phyloP scores from a whole-genome alignment of 2,888 invertebrate species.

The Dilophus febrilis region DNA sequence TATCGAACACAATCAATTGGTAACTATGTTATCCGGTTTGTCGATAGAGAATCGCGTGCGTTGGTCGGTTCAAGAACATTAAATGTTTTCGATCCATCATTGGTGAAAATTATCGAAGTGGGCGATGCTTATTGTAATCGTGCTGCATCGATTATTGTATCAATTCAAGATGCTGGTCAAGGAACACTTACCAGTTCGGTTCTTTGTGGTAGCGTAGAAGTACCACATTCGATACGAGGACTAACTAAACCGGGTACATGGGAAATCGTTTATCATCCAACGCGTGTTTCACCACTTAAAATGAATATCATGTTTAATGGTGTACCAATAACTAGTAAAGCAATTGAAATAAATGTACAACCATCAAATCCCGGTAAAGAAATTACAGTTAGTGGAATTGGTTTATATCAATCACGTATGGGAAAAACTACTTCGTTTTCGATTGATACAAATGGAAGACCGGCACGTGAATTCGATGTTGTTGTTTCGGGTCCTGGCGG shows the following conservation, averaged over 20 bases:
- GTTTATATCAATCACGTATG: constrained; percentile 70
- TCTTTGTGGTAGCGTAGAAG: constrained; percentile 62
- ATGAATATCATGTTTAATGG: constrained; percentile 76
- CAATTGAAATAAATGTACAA: constrained; percentile 37
- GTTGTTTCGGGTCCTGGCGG: constrained; percentile 70
- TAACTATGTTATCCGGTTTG: constrained; percentile 49
- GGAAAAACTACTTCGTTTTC: constrained; percentile 72
- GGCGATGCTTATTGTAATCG: constrained; percentile 65
- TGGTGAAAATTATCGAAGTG: constrained; percentile 53
- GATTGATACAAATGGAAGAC: constrained; percentile 71
- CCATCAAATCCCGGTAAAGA: constrained; percentile 54
- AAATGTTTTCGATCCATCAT: constrained; percentile 63
- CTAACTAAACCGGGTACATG: constrained; percentile 52
- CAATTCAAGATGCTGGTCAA: constrained; percentile 64
- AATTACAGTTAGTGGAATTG: constrained; percentile 54
- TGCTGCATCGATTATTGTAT: constrained; percentile 63
- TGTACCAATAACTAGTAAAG: constrained; percentile 43
- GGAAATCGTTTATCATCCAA: constrained; percentile 77
- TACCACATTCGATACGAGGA: constrained; percentile 65
- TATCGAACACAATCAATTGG: constrained; percentile 64
- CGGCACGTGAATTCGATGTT: constrained; percentile 79
- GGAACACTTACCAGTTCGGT: constrained; percentile 68
- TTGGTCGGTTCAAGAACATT: constrained; percentile 46
- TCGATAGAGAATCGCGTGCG: constrained; percentile 41
- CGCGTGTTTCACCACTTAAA: constrained; percentile 71